Percentiles rank a stretch among this genome's conserved stretches.
These are phyloP conservation scores for Hippasteria phrygiana DNA, from an alignment of 53 echinoderm and acorn worm genomes.

Conservation along the genomic window DNA sequence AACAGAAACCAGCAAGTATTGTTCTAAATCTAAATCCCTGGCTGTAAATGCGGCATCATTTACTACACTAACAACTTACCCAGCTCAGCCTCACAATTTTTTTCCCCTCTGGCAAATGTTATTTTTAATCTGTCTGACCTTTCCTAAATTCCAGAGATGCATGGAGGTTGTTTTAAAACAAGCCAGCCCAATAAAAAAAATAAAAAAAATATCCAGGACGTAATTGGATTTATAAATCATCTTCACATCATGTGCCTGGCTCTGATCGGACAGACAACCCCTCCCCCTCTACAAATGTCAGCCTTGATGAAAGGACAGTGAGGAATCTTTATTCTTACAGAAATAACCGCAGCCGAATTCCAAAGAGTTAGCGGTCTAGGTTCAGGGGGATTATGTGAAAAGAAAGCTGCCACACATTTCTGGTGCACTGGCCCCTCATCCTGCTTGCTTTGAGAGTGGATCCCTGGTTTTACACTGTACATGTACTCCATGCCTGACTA, in stretches of 20 bases:
- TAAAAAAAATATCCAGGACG: background rate
- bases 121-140: slow-evolving; percentile 47
- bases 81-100: background rate
- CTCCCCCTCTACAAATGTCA: slow-evolving; percentile 23
- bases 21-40: background rate
- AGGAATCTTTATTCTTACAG: background rate
- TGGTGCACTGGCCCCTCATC: background rate
- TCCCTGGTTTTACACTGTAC: slow-evolving; percentile 1
- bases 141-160: slow-evolving; percentile 47
- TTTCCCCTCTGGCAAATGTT: background rate
- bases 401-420: background rate
- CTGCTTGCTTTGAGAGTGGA: background rate
- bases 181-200: background rate
- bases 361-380: slow-evolving; percentile 24
- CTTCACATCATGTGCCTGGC: background rate
- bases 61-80: background rate
- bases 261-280: background rate
- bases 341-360: slow-evolving; percentile 42
- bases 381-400: background rate
- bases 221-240: slow-evolving; percentile 37
- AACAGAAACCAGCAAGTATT: background rate
- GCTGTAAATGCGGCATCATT: background rate
- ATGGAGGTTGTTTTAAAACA: slow-evolving; percentile 34
- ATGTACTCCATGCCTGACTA: slow-evolving; percentile 23
- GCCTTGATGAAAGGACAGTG: background rate